A percentile compares a stretch with the other conserved stretches of the same genome.
phyloP scores from a whole-genome alignment of 2,113 vertebrate species.

The Echinops telfairi region DNA sequence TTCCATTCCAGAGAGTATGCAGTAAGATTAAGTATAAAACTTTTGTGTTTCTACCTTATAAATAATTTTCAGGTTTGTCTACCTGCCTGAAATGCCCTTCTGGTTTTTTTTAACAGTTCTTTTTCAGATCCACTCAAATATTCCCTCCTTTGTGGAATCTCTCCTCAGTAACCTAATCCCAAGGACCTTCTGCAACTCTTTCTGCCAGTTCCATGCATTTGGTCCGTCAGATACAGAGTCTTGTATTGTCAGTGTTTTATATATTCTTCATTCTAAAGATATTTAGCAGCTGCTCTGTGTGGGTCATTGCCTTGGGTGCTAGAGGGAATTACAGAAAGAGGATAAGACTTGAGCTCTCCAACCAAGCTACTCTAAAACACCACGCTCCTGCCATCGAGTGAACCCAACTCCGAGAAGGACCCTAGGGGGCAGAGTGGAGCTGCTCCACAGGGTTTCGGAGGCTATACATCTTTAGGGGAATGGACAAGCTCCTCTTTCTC shows the following conservation, averaged over 20 bases:
- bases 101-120: not conserved
- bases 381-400: too few species aligned
- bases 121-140: not conserved
- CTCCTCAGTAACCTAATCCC: not conserved
- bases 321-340: slow-evolving; percentile 23
- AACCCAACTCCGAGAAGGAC: too few species aligned
- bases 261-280: slow-evolving; percentile 13
- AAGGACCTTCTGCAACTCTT: not conserved
- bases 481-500: too few species aligned
- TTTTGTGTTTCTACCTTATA: not conserved
- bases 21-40: not conserved
- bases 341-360: not conserved
- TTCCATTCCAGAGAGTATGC: not conserved
- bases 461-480: too few species aligned
- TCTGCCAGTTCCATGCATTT: not conserved
- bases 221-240: not conserved
- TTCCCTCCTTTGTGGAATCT: not conserved
- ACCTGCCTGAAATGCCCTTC: not conserved
- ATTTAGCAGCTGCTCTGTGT: not conserved
- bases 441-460: too few species aligned
- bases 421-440: too few species aligned
- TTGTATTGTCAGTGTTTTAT: slow-evolving; percentile 32
- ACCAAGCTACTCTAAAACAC: not conserved
- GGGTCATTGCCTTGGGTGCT: not conserved
- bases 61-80: not conserved